phyloP scores from a whole-genome alignment of 64 coral and sea anemone genomes.

The Stylophora pistillata region DNA sequence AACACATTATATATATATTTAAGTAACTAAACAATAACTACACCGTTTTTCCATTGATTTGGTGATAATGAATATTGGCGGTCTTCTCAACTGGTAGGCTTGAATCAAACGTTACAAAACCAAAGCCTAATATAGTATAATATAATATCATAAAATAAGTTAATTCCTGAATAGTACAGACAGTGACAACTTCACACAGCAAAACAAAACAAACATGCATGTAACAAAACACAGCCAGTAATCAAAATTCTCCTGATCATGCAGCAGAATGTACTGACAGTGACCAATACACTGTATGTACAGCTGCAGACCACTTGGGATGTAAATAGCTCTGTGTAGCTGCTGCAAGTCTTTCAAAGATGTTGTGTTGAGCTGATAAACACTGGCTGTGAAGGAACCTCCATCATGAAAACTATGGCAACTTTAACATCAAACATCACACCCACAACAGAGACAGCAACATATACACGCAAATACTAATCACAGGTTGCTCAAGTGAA shows the following conservation, averaged over 20 bases:
- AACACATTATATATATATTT: constrained; percentile 2
- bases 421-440: no score
- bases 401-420: no score
- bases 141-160: constrained; percentile 54
- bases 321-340: no score
- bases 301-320: background rate
- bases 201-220: background rate
- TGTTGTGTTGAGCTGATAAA: no score
- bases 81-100: constrained; percentile 53
- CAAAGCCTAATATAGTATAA: constrained; percentile 60
- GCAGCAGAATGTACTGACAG: no score
- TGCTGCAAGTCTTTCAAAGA: no score
- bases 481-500: no score
- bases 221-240: background rate
- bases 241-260: background rate
- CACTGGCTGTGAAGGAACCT: no score
- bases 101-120: constrained; percentile 63
- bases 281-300: no score
- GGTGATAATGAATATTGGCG: constrained; percentile 57
- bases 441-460: no score
- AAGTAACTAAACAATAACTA: constrained; percentile 63
- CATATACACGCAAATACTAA: no score
- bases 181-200: constrained; percentile 17
- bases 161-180: constrained; percentile 48
- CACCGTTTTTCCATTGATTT: constrained; percentile 71